Conservation (phyloP, 2,888 invertebrate species). For the Lycophotia porphyrea region DNA sequence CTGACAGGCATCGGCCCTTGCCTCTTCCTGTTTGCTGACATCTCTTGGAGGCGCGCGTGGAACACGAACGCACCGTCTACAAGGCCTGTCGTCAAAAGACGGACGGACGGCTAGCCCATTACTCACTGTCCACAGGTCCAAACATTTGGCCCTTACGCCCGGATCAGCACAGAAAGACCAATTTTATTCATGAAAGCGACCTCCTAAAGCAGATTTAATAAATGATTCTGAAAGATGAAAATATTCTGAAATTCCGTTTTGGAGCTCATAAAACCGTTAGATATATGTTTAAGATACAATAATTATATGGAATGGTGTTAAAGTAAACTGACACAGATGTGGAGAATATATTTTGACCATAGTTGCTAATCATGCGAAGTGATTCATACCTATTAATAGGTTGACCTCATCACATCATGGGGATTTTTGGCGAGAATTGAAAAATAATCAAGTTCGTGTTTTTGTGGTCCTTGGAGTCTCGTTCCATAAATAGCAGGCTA, state of each 20-base stretch:
- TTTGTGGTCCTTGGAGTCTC: neutral
- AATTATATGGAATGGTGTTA: slow-evolving; percentile 19
- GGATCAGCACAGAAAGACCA: neutral
- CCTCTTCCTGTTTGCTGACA: too few relatives aligned
- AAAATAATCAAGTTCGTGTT: neutral
- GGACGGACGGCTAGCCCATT: too few relatives aligned
- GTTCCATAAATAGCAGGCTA: neutral
- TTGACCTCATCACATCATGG: slow-evolving; percentile 25
- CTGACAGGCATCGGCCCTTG: too few relatives aligned
- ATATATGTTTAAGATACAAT: neutral
- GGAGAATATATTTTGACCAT: slow-evolving; percentile 18
- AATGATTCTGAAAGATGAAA: neutral
- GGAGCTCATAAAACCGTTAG: slow-evolving; percentile 26
- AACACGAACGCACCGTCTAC: too few relatives aligned
- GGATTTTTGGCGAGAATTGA: slow-evolving; percentile 11
- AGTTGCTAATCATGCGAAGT: slow-evolving; percentile 14
- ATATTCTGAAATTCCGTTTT: neutral
- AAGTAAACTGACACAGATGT: slow-evolving; percentile 52
- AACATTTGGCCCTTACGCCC: too few relatives aligned
- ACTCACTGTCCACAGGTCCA: too few relatives aligned
- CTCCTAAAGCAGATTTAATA: neutral
- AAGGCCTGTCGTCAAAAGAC: too few relatives aligned
- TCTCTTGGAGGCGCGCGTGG: too few relatives aligned
- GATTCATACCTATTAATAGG: slow-evolving; percentile 45
- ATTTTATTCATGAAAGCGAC: neutral